Evolutionary conservation across 1,140 invertebrate genomes (phyloP).

Genomic region (Saxidomus purpurata): DNA sequence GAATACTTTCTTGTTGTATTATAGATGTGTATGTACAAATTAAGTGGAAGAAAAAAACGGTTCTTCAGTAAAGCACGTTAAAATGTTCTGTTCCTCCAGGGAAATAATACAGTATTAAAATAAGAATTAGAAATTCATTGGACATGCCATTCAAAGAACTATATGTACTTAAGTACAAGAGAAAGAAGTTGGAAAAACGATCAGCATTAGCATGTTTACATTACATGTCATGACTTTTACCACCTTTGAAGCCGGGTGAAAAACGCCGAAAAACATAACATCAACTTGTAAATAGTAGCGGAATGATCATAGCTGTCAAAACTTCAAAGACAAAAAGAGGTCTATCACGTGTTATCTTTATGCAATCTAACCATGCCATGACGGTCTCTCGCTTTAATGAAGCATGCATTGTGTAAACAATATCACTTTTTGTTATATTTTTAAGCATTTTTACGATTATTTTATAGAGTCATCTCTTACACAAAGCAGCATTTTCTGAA

Average conservation of each 20-base stretch:
- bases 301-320: neutral
- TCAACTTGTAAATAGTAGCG: neutral
- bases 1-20: no score
- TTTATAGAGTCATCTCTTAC: conserved; percentile 10
- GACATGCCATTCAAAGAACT: no score
- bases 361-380: neutral
- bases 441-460: conserved; percentile 13
- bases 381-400: neutral
- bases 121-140: no score
- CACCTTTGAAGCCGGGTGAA: conserved; percentile 32
- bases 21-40: no score
- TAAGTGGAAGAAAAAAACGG: no score
- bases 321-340: neutral
- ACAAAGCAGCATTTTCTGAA: conserved; percentile 25
- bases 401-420: conserved; percentile 27
- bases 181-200: neutral
- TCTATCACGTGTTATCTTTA: neutral
- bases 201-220: conserved; percentile 8
- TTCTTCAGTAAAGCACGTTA: no score
- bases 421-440: conserved; percentile 28
- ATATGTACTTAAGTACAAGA: neutral
- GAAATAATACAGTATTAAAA: no score
- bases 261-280: conserved; percentile 10
- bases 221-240: conserved; percentile 23
- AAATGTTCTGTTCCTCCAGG: no score